phyloP scores from a whole-genome alignment of 1,140 invertebrate species.

The Ephestia elutella region DNA sequence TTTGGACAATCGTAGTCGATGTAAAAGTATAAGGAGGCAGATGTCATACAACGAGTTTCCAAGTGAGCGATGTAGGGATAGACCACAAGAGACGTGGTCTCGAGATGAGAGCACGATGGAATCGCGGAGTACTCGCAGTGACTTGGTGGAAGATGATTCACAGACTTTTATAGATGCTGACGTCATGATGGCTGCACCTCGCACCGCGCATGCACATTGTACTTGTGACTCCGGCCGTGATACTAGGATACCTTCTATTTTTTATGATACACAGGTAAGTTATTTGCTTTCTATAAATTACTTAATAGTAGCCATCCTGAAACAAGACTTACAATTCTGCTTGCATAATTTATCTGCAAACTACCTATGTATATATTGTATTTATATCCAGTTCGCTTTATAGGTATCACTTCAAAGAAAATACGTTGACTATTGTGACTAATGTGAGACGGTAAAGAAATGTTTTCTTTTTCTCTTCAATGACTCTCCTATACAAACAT shows the following conservation, averaged over 20 bases:
- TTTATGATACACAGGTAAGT: constrained; percentile 67
- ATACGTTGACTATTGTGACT: neutral
- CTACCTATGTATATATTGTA: too few relatives aligned
- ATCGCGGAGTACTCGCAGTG: constrained; percentile 46
- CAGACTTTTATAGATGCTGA: constrained; percentile 60
- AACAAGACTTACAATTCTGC: neutral
- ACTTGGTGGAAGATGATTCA: constrained; percentile 48
- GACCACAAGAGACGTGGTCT: constrained; percentile 44
- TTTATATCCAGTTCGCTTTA: too few relatives aligned
- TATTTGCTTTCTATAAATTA: neutral
- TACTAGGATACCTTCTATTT: constrained; percentile 60
- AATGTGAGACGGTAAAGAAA: neutral
- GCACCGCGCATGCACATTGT: constrained; percentile 54
- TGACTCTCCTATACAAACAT: neutral
- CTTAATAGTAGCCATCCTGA: neutral
- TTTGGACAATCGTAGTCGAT: constrained; percentile 61
- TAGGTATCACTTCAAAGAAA: neutral
- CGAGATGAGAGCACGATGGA: constrained; percentile 46
- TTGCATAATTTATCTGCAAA: neutral
- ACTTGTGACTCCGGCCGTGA: constrained; percentile 50
- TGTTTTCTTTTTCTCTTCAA: neutral
- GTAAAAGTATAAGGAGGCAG: constrained; percentile 62
- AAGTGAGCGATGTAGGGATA: constrained; percentile 48
- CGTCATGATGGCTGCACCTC: constrained; percentile 44
- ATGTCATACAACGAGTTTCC: constrained; percentile 68